Evolutionary conservation across 1,140 invertebrate species (phyloP), one percentile per base, ranked within the genome.

Genomic region (Saxidomus purpurata): DNA sequence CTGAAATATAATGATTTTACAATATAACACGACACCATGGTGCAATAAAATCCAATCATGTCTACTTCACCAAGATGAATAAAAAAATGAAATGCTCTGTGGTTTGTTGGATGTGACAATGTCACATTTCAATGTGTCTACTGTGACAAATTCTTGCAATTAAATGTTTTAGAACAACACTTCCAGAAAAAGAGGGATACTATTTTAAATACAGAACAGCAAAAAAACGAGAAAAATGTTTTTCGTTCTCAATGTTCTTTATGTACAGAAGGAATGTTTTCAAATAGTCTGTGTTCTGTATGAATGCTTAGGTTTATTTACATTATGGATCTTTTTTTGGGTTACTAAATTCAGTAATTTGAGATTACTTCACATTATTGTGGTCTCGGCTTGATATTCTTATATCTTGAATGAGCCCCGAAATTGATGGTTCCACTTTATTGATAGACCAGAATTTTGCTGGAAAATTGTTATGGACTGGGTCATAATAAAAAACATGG

Each of bases 401-500:
- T 67, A 28, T 31, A 31, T 31, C n/a, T 31, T 67, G 61, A 67
- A 31, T 67, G 19, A 19, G 61, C 61, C 28, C 9, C 4, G 38
- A 43, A 77, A 49, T 28, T 77, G 40, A 49, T 77, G 74, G 74
- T 47, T 77, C 22, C 47, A 49, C 31, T 67, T 67, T 67, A 74
- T 40, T 77, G 38, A 77, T 77, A 47, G 74, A 43, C 19, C 38
- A 47, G 74, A 40, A 71, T 49, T 77, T 77, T 77, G 74, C 49
- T 34, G 36, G 76, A 79, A 79, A 52, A 79, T 79, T 79, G 28
- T 59, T 55, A 79, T 49, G 49, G 76, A 79, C 76, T 36, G 49
- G 28, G 25, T 36, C n/a, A 52, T 52, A 49, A 49, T 79, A 79
- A 79, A 52, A 79, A 59, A 79, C 47, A 79, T 79, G 47, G 76